Conservation (phyloP, 1,140 invertebrate species). For the Oedothorax gibbosus region DNA sequence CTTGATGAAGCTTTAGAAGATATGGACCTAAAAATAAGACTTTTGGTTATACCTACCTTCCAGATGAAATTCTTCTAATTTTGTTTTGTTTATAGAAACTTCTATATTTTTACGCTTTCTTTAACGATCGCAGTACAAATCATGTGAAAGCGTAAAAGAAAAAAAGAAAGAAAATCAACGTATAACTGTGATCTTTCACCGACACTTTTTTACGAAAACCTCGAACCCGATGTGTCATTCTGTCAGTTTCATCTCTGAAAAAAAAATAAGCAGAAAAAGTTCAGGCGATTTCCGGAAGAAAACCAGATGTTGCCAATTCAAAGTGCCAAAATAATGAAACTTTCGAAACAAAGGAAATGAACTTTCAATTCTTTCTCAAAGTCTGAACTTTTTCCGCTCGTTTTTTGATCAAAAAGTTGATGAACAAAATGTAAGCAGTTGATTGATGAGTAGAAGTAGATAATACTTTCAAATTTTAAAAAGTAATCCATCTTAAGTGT, state of each 20-base stretch:
- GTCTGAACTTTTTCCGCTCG: constrained; percentile 1
- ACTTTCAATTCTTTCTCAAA: constrained; percentile 15
- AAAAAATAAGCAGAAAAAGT: constrained; percentile 8
- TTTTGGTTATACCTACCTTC: constrained; percentile 11
- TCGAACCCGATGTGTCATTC: constrained; percentile 46
- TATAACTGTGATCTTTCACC: constrained; percentile 42
- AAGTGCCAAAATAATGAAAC: constrained; percentile 34
- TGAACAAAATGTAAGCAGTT: background rate
- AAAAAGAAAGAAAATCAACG: constrained; percentile 6
- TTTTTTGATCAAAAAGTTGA: background rate
- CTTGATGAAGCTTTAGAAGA: no score
- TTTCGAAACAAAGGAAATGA: constrained; percentile 30
- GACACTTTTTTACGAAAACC: constrained; percentile 39
- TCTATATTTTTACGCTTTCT: background rate
- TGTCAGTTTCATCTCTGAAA: constrained; percentile 47
- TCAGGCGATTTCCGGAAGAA: constrained; percentile 26
- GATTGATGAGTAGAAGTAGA: no score
- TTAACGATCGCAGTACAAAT: background rate
- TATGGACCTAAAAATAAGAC: no score
- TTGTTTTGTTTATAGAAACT: background rate
- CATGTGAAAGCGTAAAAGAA: background rate
- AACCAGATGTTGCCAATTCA: constrained; percentile 41
- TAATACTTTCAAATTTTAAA: no score
- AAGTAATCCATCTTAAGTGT: no score
- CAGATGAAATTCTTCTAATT: constrained; percentile 1